Percentiles rank a stretch among this genome's conserved stretches.
Conservation (phyloP, 2,797 vertebrate genomes). For the Cuculus canorus region DNA sequence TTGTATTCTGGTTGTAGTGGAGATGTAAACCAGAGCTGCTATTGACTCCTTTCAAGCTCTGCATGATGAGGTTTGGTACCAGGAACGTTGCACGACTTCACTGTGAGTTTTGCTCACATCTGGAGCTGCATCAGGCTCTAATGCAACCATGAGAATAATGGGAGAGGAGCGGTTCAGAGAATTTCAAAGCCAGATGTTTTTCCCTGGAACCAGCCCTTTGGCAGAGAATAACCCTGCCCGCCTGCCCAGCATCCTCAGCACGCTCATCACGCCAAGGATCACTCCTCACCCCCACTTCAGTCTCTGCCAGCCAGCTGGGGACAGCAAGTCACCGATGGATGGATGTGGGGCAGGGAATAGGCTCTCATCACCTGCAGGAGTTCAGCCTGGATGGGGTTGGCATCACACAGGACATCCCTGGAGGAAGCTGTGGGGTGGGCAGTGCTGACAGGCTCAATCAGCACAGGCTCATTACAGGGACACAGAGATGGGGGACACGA, state of each 20-base stretch:
- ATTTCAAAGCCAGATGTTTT: accelerated
- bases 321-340: not conserved
- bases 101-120: not conserved
- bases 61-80: accelerated
- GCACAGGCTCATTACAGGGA: accelerated
- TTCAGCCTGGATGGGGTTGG: not conserved
- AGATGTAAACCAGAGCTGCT: not conserved
- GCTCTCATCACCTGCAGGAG: no score
- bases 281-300: not conserved
- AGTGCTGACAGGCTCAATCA: accelerated
- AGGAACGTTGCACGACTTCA: accelerated
- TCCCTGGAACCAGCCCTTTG: not conserved
- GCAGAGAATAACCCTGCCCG: not conserved
- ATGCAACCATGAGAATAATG: accelerated
- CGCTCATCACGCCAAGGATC: not conserved
- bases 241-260: not conserved
- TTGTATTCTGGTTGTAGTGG: not conserved
- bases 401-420: not conserved
- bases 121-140: not conserved
- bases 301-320: not conserved
- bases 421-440: not conserved
- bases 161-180: not conserved
- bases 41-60: not conserved
- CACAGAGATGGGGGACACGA: not conserved
- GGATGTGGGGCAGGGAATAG: not conserved